These are phyloP conservation scores for Martes flavigula DNA, from an alignment of 2,797 vertebrate genomes.

Conservation along the genomic window DNA sequence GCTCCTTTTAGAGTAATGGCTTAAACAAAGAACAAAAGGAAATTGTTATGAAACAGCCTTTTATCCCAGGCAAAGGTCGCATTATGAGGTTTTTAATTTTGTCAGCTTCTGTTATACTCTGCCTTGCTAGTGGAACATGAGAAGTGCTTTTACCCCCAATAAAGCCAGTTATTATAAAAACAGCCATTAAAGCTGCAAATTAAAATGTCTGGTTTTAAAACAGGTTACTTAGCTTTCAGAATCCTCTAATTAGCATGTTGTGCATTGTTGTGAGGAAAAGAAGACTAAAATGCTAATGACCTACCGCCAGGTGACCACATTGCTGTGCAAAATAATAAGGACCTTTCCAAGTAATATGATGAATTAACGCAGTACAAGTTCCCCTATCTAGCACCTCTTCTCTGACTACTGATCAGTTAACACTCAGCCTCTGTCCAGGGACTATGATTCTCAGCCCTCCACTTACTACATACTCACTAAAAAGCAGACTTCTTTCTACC, in stretches of 20 bases:
- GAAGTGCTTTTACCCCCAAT: slow-evolving; percentile 83
- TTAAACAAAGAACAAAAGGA: slow-evolving; percentile 93
- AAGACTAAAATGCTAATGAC: slow-evolving; percentile 88
- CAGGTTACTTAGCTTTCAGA: slow-evolving; percentile 90
- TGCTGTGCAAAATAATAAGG: slow-evolving; percentile 83
- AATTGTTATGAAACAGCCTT: slow-evolving; percentile 89
- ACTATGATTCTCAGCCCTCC: slow-evolving; percentile 30
- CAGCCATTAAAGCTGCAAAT: slow-evolving; percentile 89
- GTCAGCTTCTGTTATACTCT: slow-evolving; percentile 85
- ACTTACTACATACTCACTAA: slow-evolving; percentile 28
- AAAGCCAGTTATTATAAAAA: slow-evolving; percentile 87
- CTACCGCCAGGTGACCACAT: slow-evolving; percentile 86
- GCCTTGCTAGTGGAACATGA: slow-evolving; percentile 84
- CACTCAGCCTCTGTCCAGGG: neutral
- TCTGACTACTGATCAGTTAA: slow-evolving; percentile 9
- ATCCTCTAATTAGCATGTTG: slow-evolving; percentile 88
- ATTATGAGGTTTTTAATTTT: slow-evolving; percentile 89
- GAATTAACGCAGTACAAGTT: slow-evolving; percentile 78
- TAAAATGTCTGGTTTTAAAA: slow-evolving; percentile 89
- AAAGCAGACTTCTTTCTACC: slow-evolving; percentile 43
- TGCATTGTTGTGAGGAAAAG: slow-evolving; percentile 85
- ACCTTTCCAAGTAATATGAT: slow-evolving; percentile 76
- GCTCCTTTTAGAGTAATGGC: slow-evolving; percentile 91
- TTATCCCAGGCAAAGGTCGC: slow-evolving; percentile 91
- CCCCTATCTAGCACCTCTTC: slow-evolving; percentile 53